Conservation (phyloP, 35 echinoderm and acorn worm genomes). For the Apostichopus californicus region DNA sequence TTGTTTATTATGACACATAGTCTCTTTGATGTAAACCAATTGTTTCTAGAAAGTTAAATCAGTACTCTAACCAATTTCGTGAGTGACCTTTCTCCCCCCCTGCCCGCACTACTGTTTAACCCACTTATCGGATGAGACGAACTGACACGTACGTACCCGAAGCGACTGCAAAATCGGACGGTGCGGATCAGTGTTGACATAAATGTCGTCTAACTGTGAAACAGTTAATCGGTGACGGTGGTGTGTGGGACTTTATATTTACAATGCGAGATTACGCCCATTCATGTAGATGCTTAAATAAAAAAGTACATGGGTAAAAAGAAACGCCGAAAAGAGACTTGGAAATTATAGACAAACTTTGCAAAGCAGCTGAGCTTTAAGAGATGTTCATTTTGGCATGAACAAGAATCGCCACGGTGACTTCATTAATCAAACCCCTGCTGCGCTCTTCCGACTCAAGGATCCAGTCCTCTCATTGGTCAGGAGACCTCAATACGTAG, state of each 20-base stretch:
- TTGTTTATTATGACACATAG: constrained; percentile 30
- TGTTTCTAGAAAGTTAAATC: background rate
- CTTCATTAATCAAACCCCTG: no score
- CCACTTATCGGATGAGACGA: background rate
- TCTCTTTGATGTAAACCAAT: constrained; percentile 17
- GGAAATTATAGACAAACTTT: no score
- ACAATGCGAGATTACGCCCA: no score
- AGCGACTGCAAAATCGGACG: background rate
- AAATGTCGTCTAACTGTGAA: constrained; percentile 1
- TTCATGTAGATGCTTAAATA: no score
- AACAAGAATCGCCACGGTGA: no score
- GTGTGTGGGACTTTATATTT: background rate
- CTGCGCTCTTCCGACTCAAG: no score
- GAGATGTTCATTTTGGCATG: no score
- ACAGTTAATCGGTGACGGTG: background rate
- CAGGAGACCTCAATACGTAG: no score
- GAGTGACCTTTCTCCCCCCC: background rate
- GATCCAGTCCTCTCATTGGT: no score
- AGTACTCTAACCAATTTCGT: constrained; percentile 4
- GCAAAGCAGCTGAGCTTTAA: no score
- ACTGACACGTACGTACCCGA: background rate
- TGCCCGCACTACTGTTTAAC: constrained; percentile 10
- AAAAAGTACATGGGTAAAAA: no score
- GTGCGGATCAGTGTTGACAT: background rate
- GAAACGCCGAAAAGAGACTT: no score